Conservation (phyloP, 1,140 invertebrate species). For the Microvelia longipes region DNA sequence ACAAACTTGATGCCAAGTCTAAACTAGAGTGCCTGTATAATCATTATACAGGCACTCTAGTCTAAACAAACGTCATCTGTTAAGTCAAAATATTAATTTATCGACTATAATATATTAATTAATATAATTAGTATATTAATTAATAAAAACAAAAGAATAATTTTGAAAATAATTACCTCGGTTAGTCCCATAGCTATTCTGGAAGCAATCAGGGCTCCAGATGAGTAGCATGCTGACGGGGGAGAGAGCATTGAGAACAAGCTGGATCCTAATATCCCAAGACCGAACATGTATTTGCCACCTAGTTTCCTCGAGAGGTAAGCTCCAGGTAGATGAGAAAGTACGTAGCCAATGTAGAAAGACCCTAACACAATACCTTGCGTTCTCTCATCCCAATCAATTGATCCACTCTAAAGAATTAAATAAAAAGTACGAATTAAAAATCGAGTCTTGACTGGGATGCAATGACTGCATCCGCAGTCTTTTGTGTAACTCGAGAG, state of each 20-base stretch:
- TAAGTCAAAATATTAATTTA: too few relatives aligned
- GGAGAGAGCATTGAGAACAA: constrained; percentile 57
- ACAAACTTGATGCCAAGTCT: too few relatives aligned
- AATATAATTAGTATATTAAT: too few relatives aligned
- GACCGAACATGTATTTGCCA: constrained; percentile 37
- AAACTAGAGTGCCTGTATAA: too few relatives aligned
- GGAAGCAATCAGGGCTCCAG: constrained; percentile 39
- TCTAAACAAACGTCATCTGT: too few relatives aligned
- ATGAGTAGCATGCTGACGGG: constrained; percentile 35
- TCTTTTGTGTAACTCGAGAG: too few relatives aligned
- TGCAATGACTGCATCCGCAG: too few relatives aligned
- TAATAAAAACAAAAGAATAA: background rate
- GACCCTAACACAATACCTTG: constrained; percentile 42
- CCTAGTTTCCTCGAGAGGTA: constrained; percentile 38
- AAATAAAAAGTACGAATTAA: too few relatives aligned
- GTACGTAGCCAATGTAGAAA: constrained; percentile 45
- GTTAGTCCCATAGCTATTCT: constrained; percentile 52
- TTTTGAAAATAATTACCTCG: constrained; percentile 28
- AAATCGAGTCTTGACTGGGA: too few relatives aligned
- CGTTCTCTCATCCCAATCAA: constrained; percentile 22
- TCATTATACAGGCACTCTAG: too few relatives aligned
- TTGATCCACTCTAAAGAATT: constrained; percentile 36
- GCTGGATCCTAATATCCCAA: constrained; percentile 33
- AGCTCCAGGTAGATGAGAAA: constrained; percentile 42
- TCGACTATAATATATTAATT: too few relatives aligned